phyloP scores from a whole-genome alignment of 1,140 invertebrate genomes.

The Aricia agestis region DNA sequence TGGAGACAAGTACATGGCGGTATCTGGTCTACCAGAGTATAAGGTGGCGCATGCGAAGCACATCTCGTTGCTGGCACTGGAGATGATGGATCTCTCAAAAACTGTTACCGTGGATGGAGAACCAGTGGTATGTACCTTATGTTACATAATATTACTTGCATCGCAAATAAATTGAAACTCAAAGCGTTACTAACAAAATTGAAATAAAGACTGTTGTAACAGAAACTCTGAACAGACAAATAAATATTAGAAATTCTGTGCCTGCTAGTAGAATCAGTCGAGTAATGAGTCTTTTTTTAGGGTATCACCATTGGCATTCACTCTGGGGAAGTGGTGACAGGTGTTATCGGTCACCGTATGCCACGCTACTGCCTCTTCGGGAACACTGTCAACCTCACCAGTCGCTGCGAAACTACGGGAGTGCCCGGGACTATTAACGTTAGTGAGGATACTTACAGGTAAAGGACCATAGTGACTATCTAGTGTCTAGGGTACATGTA shows the following conservation, averaged over 20 bases:
- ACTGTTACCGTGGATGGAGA: slow-evolving; percentile 91
- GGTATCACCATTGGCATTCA: slow-evolving; percentile 97
- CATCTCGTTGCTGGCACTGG: slow-evolving; percentile 93
- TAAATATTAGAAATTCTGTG: too few relatives aligned
- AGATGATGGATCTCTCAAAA: slow-evolving; percentile 96
- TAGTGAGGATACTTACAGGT: slow-evolving; percentile 95
- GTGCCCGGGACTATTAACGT: slow-evolving; percentile 94
- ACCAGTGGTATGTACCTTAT: slow-evolving; percentile 85
- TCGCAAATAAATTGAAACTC: too few relatives aligned
- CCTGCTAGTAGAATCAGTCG: too few relatives aligned
- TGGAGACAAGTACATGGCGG: slow-evolving; percentile 99
- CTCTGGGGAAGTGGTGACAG: slow-evolving; percentile 96
- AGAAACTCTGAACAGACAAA: too few relatives aligned
- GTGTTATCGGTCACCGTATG: slow-evolving; percentile 97
- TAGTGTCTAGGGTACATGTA: too few relatives aligned
- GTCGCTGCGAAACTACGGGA: slow-evolving; percentile 96
- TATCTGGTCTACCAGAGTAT: slow-evolving; percentile 95
- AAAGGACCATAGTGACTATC: too few relatives aligned
- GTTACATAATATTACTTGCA: too few relatives aligned
- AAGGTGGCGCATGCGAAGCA: slow-evolving; percentile 94
- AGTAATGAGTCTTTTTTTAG: slow-evolving; percentile 65
- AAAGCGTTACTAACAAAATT: too few relatives aligned
- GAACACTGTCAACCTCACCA: slow-evolving; percentile 97
- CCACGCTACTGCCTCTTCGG: slow-evolving; percentile 98
- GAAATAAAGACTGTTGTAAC: too few relatives aligned